A percentile compares a stretch with the other conserved stretches of the same genome.
Evolutionary conservation across 2,113 vertebrate genomes (phyloP).

Genomic region (Pangasianodon gigas): DNA sequence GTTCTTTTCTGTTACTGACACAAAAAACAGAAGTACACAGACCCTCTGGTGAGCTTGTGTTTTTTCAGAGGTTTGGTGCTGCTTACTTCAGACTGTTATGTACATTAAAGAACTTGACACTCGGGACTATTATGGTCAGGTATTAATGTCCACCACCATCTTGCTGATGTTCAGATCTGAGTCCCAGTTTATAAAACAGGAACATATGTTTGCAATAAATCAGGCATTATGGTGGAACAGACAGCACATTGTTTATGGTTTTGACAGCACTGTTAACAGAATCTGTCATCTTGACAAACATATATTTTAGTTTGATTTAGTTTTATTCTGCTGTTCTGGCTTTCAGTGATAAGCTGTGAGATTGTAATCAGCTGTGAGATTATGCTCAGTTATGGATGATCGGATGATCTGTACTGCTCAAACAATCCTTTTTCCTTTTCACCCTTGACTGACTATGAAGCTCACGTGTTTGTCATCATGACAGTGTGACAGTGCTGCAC

Average conservation of each 20-base stretch:
- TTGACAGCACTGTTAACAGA: not conserved
- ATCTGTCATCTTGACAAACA: not conserved
- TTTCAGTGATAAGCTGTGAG: not conserved
- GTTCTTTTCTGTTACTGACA: not conserved
- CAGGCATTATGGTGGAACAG: not conserved
- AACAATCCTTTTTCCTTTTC: not conserved
- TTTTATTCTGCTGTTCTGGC: not conserved
- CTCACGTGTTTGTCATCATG: slow-evolving; percentile 7
- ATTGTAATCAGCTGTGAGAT: not conserved
- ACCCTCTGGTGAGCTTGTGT: not conserved
- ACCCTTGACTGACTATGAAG: not conserved
- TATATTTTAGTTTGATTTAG: not conserved
- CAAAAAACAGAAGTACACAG: not conserved
- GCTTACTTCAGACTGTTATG: not conserved
- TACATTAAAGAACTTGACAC: not conserved
- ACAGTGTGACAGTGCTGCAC: slow-evolving; percentile 26
- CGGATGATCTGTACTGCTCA: not conserved
- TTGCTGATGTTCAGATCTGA: not conserved
- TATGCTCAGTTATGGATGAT: not conserved
- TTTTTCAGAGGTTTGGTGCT: not conserved
- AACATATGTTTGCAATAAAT: slow-evolving; percentile 6
- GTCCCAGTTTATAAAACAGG: not conserved
- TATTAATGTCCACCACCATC: not conserved
- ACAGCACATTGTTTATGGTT: slow-evolving; percentile 1
- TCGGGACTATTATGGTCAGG: not conserved